phyloP scores from a whole-genome alignment of 2,113 vertebrate genomes.

The Tenrec ecaudatus region DNA sequence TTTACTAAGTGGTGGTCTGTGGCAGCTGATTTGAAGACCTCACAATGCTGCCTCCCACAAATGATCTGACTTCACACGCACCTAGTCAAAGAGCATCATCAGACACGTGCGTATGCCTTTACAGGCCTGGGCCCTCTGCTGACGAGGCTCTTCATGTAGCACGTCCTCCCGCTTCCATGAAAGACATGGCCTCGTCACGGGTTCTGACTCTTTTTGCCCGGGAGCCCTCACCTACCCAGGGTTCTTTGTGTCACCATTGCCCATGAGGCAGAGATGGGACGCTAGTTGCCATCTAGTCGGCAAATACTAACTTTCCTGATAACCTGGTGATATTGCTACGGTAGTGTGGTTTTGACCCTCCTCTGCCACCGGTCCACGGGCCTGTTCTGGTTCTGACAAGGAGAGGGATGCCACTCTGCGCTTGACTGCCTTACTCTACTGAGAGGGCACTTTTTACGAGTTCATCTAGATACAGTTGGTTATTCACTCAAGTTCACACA shows the following conservation, averaged over 20 bases:
- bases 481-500: neutral
- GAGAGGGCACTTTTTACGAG: neutral
- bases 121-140: neutral
- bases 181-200: neutral
- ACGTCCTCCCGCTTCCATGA: neutral
- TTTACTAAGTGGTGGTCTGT: constrained; percentile 11
- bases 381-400: neutral
- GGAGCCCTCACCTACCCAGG: neutral
- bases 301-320: constrained; percentile 5
- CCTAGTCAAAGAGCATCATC: neutral
- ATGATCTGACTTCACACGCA: neutral
- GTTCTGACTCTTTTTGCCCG: neutral
- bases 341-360: neutral
- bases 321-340: neutral
- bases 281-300: neutral
- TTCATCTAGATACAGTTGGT: neutral
- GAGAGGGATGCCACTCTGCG: neutral
- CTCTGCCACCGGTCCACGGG: neutral
- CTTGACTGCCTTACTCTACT: neutral
- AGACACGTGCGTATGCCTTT: neutral
- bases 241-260: neutral
- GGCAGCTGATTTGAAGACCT: neutral
- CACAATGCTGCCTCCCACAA: neutral
- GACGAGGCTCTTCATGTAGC: too few species aligned
- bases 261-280: neutral